Percentiles rank a stretch among this genome's conserved stretches.
Conservation (phyloP, 2,888 invertebrate species). For the Epinotia demarniana region DNA sequence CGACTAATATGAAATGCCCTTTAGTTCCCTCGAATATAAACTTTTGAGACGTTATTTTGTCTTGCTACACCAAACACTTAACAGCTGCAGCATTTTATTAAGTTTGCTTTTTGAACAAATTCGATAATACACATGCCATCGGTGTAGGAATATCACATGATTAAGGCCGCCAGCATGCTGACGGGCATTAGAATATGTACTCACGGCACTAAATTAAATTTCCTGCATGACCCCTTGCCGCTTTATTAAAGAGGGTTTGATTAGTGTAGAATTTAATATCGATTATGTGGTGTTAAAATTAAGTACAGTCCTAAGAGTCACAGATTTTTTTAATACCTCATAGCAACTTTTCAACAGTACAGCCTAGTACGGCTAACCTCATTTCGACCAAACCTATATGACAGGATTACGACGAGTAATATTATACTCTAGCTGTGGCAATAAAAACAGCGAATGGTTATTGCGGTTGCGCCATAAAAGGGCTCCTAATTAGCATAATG, state of each 20-base stretch:
- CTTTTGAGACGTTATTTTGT: neutral
- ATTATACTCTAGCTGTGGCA: neutral
- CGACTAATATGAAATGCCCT: too few relatives aligned
- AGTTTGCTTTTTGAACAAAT: constrained; percentile 11
- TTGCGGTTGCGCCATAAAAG: neutral
- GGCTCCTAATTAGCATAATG: neutral
- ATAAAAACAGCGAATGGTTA: neutral
- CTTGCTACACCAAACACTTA: neutral
- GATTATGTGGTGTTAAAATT: too few relatives aligned
- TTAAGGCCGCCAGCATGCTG: constrained; percentile 10
- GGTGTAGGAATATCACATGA: neutral
- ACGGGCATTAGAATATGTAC: constrained; percentile 15
- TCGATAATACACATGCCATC: constrained; percentile 8
- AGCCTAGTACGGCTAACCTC: neutral
- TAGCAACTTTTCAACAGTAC: too few relatives aligned
- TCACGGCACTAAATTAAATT: constrained; percentile 22
- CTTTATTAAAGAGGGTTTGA: constrained; percentile 6
- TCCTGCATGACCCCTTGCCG: constrained; percentile 12
- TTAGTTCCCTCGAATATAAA: too few relatives aligned
- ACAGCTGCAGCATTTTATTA: too few relatives aligned
- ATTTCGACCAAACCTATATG: neutral
- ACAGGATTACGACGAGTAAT: neutral
- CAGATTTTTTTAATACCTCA: too few relatives aligned
- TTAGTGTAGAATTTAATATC: constrained; percentile 1
- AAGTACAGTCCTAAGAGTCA: too few relatives aligned